Evolutionary conservation across 2,113 vertebrate species (phyloP), one percentile per base, ranked within the genome.

Genomic region (Ceyx cyanopectus): DNA sequence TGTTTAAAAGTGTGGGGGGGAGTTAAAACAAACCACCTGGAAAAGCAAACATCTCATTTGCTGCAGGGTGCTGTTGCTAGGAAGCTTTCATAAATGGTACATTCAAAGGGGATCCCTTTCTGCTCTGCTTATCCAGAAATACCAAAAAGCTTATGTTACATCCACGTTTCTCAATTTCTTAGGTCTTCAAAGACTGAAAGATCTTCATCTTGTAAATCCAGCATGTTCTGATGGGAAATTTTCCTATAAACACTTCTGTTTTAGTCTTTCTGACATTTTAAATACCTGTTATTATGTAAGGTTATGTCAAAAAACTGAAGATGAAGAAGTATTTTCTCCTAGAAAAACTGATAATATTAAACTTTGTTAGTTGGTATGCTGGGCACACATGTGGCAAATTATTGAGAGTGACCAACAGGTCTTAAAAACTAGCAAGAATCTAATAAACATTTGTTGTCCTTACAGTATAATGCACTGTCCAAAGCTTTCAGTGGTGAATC

Each of bases 101-200:
- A 3, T 79, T 60, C 21, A 21, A 41, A 61, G 17, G 12, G 15
- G 26, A 70, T 66, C 6, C 5, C 73, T 76, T 66, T 10, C 51
- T 74, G 18, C 23, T 3, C 9, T 54, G 8, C 22, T 73, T 83
- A 73, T 83, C 56, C 13, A 86, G 60, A 88, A 79, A 65, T 75
- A 9, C 16, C 6, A 65, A n/a, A 69, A 29, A 19, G 2, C 7
- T 2, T 61, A 5, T 21, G 41, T 68, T 77, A 14, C 29, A 50
- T 76, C 17, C 23, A 57, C 51, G 37, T 76, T 60, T 24, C 66
- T 69, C 50, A 11, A 15, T 74, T 63, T 77, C 27, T 73, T 54
- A 73, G 29, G 9, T 27, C 18, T 89, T 93, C 79, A 92, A 87
- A 83, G 82, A 73, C 65, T 80, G 51, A 46, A 94, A 89, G 54